Conservation (phyloP, 1,140 invertebrate genomes). For the Bradysia coprophila region DNA sequence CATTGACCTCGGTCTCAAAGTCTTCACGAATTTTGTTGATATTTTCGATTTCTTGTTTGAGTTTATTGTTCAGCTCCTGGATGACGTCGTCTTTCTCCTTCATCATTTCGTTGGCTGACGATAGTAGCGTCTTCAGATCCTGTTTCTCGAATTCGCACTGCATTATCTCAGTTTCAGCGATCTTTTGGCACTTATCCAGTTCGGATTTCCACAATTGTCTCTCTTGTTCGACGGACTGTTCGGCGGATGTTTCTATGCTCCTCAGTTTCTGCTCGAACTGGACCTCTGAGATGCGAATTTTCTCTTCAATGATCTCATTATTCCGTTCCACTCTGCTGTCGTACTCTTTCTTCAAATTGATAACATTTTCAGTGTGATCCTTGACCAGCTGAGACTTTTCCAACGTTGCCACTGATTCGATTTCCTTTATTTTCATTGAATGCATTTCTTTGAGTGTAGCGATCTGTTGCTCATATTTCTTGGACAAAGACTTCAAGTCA, state of each 20-base stretch:
- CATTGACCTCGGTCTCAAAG: constrained; percentile 17
- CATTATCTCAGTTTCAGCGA: constrained; percentile 28
- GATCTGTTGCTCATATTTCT: constrained; percentile 11
- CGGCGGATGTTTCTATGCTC: constrained; percentile 23
- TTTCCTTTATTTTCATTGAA: constrained; percentile 4
- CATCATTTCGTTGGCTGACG: constrained; percentile 20
- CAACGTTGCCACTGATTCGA: constrained; percentile 1
- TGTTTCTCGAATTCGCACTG: constrained; percentile 30
- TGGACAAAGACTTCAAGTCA: constrained; percentile 15
- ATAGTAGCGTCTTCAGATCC: constrained; percentile 22
- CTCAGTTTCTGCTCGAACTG: constrained; percentile 23
- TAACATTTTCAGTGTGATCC: background rate
- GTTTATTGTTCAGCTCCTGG: constrained; percentile 11
- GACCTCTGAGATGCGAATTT: constrained; percentile 12
- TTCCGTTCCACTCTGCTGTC: constrained; percentile 9
- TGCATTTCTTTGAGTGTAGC: constrained; percentile 4
- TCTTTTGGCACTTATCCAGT: constrained; percentile 29
- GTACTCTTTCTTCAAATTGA: constrained; percentile 11
- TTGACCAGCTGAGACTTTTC: background rate
- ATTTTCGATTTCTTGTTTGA: constrained; percentile 18
- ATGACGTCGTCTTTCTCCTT: constrained; percentile 23
- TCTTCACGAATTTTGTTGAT: constrained; percentile 19
- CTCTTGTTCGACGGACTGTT: constrained; percentile 23
- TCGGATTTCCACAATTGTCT: constrained; percentile 24
- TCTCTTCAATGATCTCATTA: constrained; percentile 16